phyloP scores from a whole-genome alignment of 2,888 invertebrate genomes.

The Criorhina ranunculi region DNA sequence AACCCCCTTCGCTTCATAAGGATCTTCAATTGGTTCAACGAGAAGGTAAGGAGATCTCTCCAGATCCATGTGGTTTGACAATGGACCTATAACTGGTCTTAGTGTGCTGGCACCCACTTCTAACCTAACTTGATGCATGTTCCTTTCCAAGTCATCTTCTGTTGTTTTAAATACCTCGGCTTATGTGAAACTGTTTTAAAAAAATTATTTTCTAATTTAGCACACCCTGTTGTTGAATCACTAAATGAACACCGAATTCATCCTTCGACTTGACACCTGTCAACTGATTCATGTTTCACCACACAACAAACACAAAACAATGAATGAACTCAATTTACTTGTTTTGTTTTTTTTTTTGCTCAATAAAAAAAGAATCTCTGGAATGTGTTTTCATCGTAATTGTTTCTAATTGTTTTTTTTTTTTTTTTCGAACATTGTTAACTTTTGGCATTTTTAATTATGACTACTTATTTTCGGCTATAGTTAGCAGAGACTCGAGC shows the following conservation, averaged over 20 bases:
- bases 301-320: not conserved
- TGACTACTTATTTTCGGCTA: slow-evolving; percentile 23
- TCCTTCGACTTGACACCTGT: slow-evolving; percentile 6
- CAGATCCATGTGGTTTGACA: no score
- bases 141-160: no score
- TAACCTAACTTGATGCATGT: no score
- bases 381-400: slow-evolving; percentile 18
- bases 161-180: no score
- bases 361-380: slow-evolving; percentile 21
- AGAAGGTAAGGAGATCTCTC: no score
- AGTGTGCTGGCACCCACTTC: no score
- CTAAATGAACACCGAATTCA: not conserved
- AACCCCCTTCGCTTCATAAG: no score
- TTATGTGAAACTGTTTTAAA: no score
- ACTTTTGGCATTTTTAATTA: slow-evolving; percentile 28
- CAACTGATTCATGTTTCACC: slow-evolving; percentile 9
- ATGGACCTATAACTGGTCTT: no score
- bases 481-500: not conserved
- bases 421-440: slow-evolving; percentile 19
- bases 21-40: no score
- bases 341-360: slow-evolving; percentile 1
- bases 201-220: no score
- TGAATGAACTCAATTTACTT: slow-evolving; percentile 30
- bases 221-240: no score
- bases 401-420: slow-evolving; percentile 13